These are phyloP conservation scores for Scleropages formosus DNA, from an alignment of 2,797 vertebrate species.

Conservation along the genomic window DNA sequence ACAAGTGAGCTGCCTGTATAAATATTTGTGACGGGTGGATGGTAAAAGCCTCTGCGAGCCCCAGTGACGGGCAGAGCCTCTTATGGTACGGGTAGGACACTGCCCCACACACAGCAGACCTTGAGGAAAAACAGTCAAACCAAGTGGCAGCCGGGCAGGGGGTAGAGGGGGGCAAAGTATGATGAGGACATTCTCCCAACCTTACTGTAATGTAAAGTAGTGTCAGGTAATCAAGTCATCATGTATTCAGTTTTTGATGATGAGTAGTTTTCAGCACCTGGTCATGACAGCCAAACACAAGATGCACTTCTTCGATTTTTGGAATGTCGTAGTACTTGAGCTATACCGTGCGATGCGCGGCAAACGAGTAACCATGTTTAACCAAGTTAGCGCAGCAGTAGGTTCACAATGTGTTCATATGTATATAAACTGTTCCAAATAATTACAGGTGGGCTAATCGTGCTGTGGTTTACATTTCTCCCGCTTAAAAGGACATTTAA, in stretches of 20 bases:
- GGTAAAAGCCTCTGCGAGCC: slow-evolving; percentile 26
- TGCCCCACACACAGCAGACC: neutral
- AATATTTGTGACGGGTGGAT: slow-evolving; percentile 46
- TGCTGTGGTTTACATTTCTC: too few species aligned
- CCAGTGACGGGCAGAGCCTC: slow-evolving; percentile 40
- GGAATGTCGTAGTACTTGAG: neutral
- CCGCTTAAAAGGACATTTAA: too few species aligned
- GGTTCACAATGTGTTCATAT: too few species aligned
- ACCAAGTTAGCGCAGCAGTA: too few species aligned
- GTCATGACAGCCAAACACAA: neutral
- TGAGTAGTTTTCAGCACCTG: neutral
- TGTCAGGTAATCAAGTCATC: too few species aligned
- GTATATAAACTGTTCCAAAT: too few species aligned
- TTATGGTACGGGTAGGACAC: slow-evolving; percentile 45
- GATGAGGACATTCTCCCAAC: neutral
- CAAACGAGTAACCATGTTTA: too few species aligned
- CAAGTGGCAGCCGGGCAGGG: neutral
- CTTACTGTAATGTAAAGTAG: neutral
- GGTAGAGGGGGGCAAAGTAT: neutral
- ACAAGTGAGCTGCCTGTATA: slow-evolving; percentile 35
- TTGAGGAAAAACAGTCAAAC: slow-evolving; percentile 45
- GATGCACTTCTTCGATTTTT: neutral
- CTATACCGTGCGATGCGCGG: neutral
- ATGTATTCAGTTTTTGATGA: too few species aligned
- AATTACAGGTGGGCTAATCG: too few species aligned